Base-by-base conservation (phyloP, 2,888 invertebrate genomes). In the Phortica magna region DNA sequence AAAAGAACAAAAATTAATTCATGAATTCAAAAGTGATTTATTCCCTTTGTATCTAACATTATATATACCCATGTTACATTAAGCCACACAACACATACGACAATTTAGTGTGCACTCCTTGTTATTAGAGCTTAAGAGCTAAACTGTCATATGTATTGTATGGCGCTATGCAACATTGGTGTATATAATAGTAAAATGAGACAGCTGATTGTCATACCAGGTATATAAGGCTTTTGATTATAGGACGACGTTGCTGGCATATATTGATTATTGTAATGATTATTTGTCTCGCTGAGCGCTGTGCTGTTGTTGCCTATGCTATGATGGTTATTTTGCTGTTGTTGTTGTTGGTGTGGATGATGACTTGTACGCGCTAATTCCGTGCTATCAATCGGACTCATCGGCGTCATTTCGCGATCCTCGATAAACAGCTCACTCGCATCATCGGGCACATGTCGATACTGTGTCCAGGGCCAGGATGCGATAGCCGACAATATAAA, bases 371-470 rank as follows among this genome's bases (percentile, higher is more conserved):
- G 89, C 89, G 91, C 91, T 59, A 86, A 77, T 83, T 91, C 92
- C 81, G 91, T 91, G 88, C 91, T 92, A 82, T 89, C 90, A 76
- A 91, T 89, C 84, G 92, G 91, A 88, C 93, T 92, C 90, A 93
- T 93, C 82, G 93, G 92, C 82, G 91, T 92, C 90, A 92, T 90
- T 87, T 93, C 93, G 82, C 93, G 91, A 89, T 93, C 93, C 84
- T 93, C 93, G 81, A 93, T 91, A 81, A 93, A 93, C 89, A 93
- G 90, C 84, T 93, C 93, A 90, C 94, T 94, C 78, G 93, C 93
- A 89, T 94, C 94, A 89, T 94, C 94, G 82, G 93, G 93, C 77
- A 94, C 94, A 77, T 94, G 94, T 81, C 93, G 93, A 88, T 94
- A 94, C 83, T 93, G 93, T n/a, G 90, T 84, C 83, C 93, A 93